Percentiles rank a stretch among this genome's conserved stretches.
Evolutionary conservation across 1,140 invertebrate species (phyloP).

Genomic region (Drosophila nebulosa): DNA sequence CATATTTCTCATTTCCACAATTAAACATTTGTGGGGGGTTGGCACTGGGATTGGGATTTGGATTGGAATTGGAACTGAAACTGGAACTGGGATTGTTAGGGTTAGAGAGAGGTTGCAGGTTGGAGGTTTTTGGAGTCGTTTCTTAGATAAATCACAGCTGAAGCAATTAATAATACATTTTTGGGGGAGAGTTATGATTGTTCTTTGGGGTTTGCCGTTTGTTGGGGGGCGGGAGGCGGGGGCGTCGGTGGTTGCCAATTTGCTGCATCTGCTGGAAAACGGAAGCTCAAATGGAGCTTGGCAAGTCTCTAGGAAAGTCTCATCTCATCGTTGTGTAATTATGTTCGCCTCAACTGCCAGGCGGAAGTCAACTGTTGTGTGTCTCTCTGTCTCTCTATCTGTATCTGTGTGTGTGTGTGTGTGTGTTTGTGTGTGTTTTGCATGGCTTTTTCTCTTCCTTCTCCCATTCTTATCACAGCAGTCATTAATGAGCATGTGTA

Average conservation of each 20-base stretch:
- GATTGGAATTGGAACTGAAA: background rate
- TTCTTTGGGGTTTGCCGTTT: background rate
- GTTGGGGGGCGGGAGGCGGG: background rate
- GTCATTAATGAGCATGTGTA: conserved; percentile 6
- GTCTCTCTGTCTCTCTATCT: background rate
- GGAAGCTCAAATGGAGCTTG: conserved; percentile 71
- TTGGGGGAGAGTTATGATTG: conserved; percentile 4
- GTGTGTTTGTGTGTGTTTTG: conserved; percentile 12
- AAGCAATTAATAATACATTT: conserved; percentile 68
- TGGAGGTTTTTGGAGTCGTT: conserved; percentile 7
- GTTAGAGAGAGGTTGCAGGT: background rate
- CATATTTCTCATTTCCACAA: conserved; percentile 80
- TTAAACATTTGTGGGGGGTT: conserved; percentile 71
- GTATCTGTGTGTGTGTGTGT: conserved; percentile 4
- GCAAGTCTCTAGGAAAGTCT: conserved; percentile 43
- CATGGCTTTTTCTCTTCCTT: conserved; percentile 31
- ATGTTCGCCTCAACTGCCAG: conserved; percentile 30
- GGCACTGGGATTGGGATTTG: conserved; percentile 29
- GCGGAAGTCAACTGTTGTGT: conserved; percentile 34
- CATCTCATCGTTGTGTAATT: conserved; percentile 48
- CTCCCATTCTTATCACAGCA: background rate
- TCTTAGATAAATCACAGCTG: conserved; percentile 72
- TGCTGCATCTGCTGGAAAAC: conserved; percentile 47
- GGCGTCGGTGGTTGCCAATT: conserved; percentile 18
- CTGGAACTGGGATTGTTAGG: background rate